A percentile compares a stretch with the other conserved stretches of the same genome.
Evolutionary conservation across 2,888 invertebrate species (phyloP).

Genomic region (Epistrophella euchroma): DNA sequence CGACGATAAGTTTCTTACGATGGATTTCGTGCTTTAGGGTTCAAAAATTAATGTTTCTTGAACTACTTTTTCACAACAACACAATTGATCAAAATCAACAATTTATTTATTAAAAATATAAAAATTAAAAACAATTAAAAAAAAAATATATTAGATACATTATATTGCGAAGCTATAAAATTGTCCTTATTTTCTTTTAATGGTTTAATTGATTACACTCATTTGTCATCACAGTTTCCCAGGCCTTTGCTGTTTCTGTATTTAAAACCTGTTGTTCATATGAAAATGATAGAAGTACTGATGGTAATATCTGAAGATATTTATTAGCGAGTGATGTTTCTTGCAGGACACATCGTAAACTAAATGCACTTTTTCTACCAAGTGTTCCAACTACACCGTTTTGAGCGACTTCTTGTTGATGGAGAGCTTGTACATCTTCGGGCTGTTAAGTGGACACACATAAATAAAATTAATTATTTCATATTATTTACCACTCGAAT

Average conservation of each 20-base stretch:
- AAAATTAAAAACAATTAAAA: constrained; percentile 6
- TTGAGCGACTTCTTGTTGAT: constrained; percentile 87
- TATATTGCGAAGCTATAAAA: constrained; percentile 4
- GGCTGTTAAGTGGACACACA: constrained; percentile 81
- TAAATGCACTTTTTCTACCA: constrained; percentile 86
- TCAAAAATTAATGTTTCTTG: too few relatives aligned
- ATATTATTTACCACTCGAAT: neutral
- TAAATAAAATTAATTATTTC: constrained; percentile 45
- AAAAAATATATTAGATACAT: neutral
- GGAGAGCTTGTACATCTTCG: constrained; percentile 86
- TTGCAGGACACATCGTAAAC: constrained; percentile 87
- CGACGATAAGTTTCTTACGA: too few relatives aligned
- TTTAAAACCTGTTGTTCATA: constrained; percentile 79
- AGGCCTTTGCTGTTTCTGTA: constrained; percentile 71
- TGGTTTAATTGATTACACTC: constrained; percentile 75
- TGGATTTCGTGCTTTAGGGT: too few relatives aligned
- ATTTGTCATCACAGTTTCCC: constrained; percentile 76
- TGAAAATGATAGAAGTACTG: constrained; percentile 86
- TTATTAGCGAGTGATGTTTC: constrained; percentile 87
- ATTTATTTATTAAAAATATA: constrained; percentile 34
- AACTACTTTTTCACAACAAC: too few relatives aligned
- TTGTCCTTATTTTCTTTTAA: neutral
- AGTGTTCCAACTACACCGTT: constrained; percentile 87
- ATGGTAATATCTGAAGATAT: constrained; percentile 86
- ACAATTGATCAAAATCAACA: constrained; percentile 12